These are phyloP conservation scores for Margaritifera margaritifera DNA, from an alignment of 2,888 invertebrate species.

Conservation along the genomic window DNA sequence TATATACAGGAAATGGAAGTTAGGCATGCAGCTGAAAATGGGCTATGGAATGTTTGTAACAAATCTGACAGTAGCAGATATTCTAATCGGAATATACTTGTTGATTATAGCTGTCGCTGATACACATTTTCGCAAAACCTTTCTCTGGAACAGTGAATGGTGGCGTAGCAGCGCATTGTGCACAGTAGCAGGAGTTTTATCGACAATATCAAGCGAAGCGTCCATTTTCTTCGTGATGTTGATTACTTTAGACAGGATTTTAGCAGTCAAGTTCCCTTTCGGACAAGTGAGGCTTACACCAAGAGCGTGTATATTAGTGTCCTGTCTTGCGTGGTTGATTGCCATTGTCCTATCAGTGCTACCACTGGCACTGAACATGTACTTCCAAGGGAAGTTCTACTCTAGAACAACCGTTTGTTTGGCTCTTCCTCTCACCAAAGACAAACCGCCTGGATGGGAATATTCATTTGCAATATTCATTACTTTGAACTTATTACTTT, in stretches of 20 bases:
- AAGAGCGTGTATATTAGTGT: constrained; percentile 37
- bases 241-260: constrained; percentile 79
- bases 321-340: constrained; percentile 51
- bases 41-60: constrained; percentile 31
- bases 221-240: constrained; percentile 78
- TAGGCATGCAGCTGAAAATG: constrained; percentile 14
- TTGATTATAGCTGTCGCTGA: constrained; percentile 40
- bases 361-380: constrained; percentile 59
- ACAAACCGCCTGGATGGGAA: constrained; percentile 67
- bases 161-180: constrained; percentile 46
- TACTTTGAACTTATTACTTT: constrained; percentile 57
- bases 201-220: constrained; percentile 76
- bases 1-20: constrained; percentile 9
- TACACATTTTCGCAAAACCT: constrained; percentile 32
- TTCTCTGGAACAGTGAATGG: constrained; percentile 32
- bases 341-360: constrained; percentile 53
- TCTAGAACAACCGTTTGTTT: constrained; percentile 65
- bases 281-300: constrained; percentile 50
- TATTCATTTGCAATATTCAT: constrained; percentile 67
- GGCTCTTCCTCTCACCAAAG: constrained; percentile 66
- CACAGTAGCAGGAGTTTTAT: constrained; percentile 37
- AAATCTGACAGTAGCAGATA: constrained; percentile 26
- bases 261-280: constrained; percentile 78
- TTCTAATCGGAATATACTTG: constrained; percentile 15
- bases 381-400: constrained; percentile 64